Evolutionary conservation across 2,797 vertebrate species (phyloP), one percentile per base, ranked within the genome.

Genomic region (Hypotaenidia okinawae): DNA sequence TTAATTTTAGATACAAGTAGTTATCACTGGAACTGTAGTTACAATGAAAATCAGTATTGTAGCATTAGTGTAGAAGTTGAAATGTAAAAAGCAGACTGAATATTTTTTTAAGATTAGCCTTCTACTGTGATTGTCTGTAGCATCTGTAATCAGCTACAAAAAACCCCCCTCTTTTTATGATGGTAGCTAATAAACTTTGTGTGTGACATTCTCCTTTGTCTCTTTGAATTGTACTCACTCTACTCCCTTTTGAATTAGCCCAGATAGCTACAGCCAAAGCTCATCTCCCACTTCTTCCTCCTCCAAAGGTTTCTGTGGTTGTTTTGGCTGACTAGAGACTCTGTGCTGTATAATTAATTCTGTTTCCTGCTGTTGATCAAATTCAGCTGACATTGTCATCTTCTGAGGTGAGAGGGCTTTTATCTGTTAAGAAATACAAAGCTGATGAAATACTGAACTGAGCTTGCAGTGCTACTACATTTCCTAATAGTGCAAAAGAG

Each of bases 221-320:
- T 87, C 1, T 59, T 25, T 0, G 2, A 41, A 41, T 62, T 0
- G 0, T 63, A n/a, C 51, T 79, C 19, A 21, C 19, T 59, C 19
- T 54, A 3, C 23, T 94, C 32, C 54, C 30, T 61, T 87, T 61
- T 80, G 64, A 89, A 47, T 70, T 58, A 80, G 23, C 85, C 72
- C 11, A 16, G 28, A 33, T 61, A 70, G 39, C 27, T 68, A 30
- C 51, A 72, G 35, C 35, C 37, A 58, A 77, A 89, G 22, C 37
- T 85, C 14, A 15, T 72, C 27, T 43, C 62, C 35, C 15, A 14
- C 68, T 89, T 89, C 18, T 59, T 27, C 43, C 1, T 83, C 37
- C 28, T 89, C 17, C 28, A 33, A 41, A 89, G 41, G 10, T 30
- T 84, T 47, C 68, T 77, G 0, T 27, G 19, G 81, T 93, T 84